These are phyloP conservation scores for Hanleya hanleyi DNA, from an alignment of 2,888 invertebrate genomes.

Conservation along the genomic window DNA sequence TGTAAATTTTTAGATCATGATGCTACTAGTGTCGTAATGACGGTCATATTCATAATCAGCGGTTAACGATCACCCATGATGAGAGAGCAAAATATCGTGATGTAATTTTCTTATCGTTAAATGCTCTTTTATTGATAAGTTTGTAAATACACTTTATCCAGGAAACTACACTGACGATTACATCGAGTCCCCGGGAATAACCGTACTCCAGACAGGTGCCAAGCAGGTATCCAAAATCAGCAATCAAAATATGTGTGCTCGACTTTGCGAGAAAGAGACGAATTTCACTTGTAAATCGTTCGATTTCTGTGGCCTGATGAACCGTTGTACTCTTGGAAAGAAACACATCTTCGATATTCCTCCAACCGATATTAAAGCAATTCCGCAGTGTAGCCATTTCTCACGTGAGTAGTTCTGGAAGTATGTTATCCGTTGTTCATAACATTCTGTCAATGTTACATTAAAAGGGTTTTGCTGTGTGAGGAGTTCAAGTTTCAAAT, in stretches of 20 bases:
- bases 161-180: slow-evolving; percentile 50
- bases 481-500: too few relatives aligned
- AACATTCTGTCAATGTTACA: too few relatives aligned
- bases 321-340: slow-evolving; percentile 36
- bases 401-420: slow-evolving; percentile 35
- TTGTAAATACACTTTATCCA: too few relatives aligned
- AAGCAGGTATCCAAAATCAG: slow-evolving; percentile 25
- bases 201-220: slow-evolving; percentile 37
- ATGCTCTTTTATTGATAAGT: too few relatives aligned
- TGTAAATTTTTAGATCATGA: too few relatives aligned
- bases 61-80: too few relatives aligned
- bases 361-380: slow-evolving; percentile 18
- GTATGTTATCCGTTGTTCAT: too few relatives aligned
- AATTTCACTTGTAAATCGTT: slow-evolving; percentile 42
- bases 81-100: too few relatives aligned
- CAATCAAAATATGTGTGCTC: slow-evolving; percentile 47
- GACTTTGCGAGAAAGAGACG: slow-evolving; percentile 36
- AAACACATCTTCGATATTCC: slow-evolving; percentile 39
- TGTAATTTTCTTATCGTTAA: too few relatives aligned
- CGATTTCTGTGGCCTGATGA: slow-evolving; percentile 37
- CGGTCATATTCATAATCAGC: too few relatives aligned
- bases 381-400: slow-evolving; percentile 39
- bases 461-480: too few relatives aligned
- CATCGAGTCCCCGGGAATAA: slow-evolving; percentile 40
- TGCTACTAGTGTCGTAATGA: too few relatives aligned